Percentiles rank a stretch among this genome's conserved stretches.
Evolutionary conservation across 2,797 vertebrate genomes (phyloP).

Genomic region (Moxostoma hubbsi): DNA sequence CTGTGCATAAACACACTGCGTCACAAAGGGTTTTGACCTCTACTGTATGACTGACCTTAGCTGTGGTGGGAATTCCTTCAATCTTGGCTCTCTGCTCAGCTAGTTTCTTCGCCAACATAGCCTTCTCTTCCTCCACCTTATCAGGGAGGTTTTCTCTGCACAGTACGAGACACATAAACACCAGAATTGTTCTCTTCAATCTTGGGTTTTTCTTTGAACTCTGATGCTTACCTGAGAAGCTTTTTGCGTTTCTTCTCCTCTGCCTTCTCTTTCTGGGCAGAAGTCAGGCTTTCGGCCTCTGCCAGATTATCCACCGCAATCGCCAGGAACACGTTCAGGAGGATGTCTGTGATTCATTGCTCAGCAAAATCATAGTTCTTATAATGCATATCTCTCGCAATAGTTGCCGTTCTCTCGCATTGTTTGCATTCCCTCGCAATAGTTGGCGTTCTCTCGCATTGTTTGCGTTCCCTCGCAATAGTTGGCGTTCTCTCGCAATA

Average conservation of each 20-base stretch:
- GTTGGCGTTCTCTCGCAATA: too few relatives aligned
- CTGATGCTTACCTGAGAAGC: slow-evolving; percentile 79
- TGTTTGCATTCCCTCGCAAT: too few relatives aligned
- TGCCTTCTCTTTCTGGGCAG: slow-evolving; percentile 91
- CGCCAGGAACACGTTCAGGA: slow-evolving; percentile 93
- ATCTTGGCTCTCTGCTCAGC: slow-evolving; percentile 89
- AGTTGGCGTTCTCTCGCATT: too few relatives aligned
- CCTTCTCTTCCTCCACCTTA: slow-evolving; percentile 87
- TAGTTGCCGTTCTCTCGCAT: too few relatives aligned
- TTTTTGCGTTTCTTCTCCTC: slow-evolving; percentile 89
- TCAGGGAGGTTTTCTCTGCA: slow-evolving; percentile 82
- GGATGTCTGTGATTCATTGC: slow-evolving; percentile 79
- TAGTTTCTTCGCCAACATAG: slow-evolving; percentile 82
- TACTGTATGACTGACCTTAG: slow-evolving; percentile 77
- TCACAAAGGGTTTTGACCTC: not conserved
- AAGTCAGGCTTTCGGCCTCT: slow-evolving; percentile 90
- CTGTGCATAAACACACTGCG: not conserved
- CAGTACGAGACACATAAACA: not conserved
- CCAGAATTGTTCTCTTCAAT: slow-evolving; percentile 2
- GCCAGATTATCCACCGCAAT: slow-evolving; percentile 93
- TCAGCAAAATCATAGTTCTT: slow-evolving; percentile 59
- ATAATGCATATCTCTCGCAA: not conserved
- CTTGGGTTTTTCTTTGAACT: not conserved
- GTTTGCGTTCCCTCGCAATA: too few relatives aligned
- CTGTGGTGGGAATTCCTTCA: slow-evolving; percentile 91